Percentiles rank a stretch among this genome's conserved stretches.
Evolutionary conservation across 2,888 invertebrate species (phyloP).

Genomic region (Phymatocera aterrima): DNA sequence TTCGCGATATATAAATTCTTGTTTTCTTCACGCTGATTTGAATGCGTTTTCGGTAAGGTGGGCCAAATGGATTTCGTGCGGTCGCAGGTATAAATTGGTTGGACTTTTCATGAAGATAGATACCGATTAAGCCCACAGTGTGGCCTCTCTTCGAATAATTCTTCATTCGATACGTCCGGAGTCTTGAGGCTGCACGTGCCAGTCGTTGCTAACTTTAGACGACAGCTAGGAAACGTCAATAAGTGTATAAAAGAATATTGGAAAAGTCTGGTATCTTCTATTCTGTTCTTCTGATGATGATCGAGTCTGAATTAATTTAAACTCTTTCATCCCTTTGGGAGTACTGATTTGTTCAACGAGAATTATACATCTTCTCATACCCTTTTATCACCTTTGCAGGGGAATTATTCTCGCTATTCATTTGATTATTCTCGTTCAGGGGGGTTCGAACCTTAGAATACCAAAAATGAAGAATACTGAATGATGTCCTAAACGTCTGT

Average conservation of each 20-base stretch:
- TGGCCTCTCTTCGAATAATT: neutral
- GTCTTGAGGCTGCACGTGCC: conserved; percentile 29
- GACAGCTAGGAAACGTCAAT: conserved; percentile 39
- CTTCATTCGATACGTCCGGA: conserved; percentile 11
- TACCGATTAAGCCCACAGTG: conserved; percentile 1
- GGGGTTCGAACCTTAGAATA: too few relatives aligned
- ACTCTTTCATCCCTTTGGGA: too few relatives aligned
- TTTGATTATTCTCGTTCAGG: too few relatives aligned
- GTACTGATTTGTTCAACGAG: too few relatives aligned
- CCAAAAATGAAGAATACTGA: too few relatives aligned
- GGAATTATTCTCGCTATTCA: too few relatives aligned
- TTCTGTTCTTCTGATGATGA: too few relatives aligned
- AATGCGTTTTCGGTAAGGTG: neutral
- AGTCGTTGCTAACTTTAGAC: conserved; percentile 42
- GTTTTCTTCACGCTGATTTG: neutral
- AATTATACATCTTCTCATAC: too few relatives aligned
- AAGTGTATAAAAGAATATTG: conserved; percentile 35
- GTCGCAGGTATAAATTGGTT: neutral
- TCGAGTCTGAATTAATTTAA: too few relatives aligned
- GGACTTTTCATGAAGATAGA: neutral
- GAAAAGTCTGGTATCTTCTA: conserved; percentile 8
- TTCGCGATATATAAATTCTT: neutral
- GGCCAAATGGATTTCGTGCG: neutral
- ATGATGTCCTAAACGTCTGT: too few relatives aligned
- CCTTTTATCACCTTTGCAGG: too few relatives aligned